Evolutionary conservation across 2,888 invertebrate genomes (phyloP), one percentile per base, ranked within the genome.

Genomic region (Trichopria drosophilae): DNA sequence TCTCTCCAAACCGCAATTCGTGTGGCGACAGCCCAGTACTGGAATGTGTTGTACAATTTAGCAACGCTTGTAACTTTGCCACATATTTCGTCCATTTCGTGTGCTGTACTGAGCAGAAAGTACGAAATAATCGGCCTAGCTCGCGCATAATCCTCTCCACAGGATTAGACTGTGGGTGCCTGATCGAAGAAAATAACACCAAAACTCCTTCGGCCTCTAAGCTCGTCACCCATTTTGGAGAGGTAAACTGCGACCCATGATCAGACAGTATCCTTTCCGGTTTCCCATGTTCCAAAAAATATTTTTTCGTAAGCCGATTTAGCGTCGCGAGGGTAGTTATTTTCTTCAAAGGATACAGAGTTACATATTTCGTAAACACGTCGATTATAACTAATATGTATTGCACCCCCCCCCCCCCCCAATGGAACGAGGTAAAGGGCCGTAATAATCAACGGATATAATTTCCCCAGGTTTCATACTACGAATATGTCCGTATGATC

Each of bases 161-260:
- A 3, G 31, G 31, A 7, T 31, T 31, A 6, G 31, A 31, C 6
- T 31, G 31, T n/a, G 31, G 12, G 31, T 31, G 31, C 3, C 31
- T 3, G 2, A 31, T 31, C n/a, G n/a, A n/a, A n/a, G n/a, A n/a
- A n/a, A n/a, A n/a, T n/a, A n/a, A n/a, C n/a, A n/a, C n/a, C n/a
- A n/a, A n/a, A n/a, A n/a, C n/a, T 4, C 31, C 31, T 10, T 31
- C 31, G 2, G 31, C 31, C 16, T 31, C 31, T n/a, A 31, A 31
- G 7, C 31, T 12, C 5, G 12, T n/a, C 7, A 6, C 2, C 31
- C 31, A 31, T 31, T 7, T 6, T 4, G 31, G 12, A 2, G 31
- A 39, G 5, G 44, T 51, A 9, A 56, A 56, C n/a, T 56, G 56
- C 5, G 44, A 31, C 2, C 56, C 56, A 31, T 6, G 31, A 12